phyloP scores from a whole-genome alignment of 2,797 vertebrate species.

The Enteromius afrohamiltoni region DNA sequence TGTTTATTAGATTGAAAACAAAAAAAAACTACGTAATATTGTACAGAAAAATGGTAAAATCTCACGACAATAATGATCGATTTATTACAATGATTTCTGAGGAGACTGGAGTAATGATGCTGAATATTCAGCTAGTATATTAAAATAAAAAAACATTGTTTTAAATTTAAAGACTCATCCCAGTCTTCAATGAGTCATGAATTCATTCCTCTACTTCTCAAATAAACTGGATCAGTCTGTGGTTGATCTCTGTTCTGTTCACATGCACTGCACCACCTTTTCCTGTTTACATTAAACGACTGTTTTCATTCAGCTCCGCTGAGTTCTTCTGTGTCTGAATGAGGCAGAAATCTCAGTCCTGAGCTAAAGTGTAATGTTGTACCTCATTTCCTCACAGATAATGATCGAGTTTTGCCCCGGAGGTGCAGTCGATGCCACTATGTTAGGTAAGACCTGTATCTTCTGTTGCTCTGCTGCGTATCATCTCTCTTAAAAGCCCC shows the following conservation, averaged over 20 bases:
- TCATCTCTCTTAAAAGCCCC: neutral
- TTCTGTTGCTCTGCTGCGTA: neutral
- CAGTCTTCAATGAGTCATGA: no score
- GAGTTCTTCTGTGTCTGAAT: neutral
- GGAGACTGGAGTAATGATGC: neutral
- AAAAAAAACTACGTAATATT: no score
- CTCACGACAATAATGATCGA: neutral
- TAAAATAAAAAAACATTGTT: neutral
- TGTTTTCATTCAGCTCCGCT: neutral
- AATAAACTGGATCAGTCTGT: neutral
- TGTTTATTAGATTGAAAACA: no score
- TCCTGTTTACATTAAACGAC: neutral
- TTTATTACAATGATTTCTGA: neutral
- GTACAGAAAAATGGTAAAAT: no score
- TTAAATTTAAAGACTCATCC: no score
- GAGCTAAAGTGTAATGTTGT: neutral
- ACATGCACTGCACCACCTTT: neutral
- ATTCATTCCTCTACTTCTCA: neutral
- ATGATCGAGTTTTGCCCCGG: constrained; percentile 98
- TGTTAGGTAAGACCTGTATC: constrained; percentile 85
- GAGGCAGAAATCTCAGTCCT: neutral
- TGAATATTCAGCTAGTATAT: neutral
- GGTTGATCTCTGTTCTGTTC: constrained; percentile 3
- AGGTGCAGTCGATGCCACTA: constrained; percentile 93
- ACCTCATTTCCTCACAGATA: constrained; percentile 78